Conservation (phyloP, 1,140 invertebrate genomes). For the Papilio polytes region DNA sequence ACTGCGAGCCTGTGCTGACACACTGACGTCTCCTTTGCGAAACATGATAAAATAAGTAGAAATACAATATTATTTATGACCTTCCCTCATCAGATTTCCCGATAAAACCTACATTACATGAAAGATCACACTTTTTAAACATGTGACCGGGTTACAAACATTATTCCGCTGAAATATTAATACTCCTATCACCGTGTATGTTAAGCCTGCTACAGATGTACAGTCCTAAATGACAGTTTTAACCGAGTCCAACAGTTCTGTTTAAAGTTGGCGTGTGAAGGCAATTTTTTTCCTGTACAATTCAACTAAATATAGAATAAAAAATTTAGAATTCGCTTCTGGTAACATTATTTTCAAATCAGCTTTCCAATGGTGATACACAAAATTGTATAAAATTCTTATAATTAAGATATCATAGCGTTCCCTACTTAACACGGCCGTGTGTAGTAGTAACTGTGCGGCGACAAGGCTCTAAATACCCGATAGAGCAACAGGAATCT, state of each 20-base stretch:
- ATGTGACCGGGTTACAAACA: too few species aligned
- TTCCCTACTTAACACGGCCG: conserved; percentile 26
- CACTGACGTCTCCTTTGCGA: background rate
- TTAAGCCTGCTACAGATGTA: too few species aligned
- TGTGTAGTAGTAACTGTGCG: conserved; percentile 51
- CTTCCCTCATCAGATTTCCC: too few species aligned
- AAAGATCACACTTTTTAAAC: too few species aligned
- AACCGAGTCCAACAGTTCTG: too few species aligned
- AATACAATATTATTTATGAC: too few species aligned
- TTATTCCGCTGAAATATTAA: too few species aligned
- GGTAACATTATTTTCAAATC: background rate
- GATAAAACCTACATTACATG: too few species aligned
- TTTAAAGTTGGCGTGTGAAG: too few species aligned
- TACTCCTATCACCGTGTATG: too few species aligned
- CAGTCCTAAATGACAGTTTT: too few species aligned
- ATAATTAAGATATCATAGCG: conserved; percentile 15
- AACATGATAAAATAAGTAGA: background rate
- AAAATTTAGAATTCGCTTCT: background rate
- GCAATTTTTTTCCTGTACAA: too few species aligned
- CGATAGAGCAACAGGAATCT: conserved; percentile 52
- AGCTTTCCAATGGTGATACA: background rate
- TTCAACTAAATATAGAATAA: background rate
- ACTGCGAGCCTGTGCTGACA: background rate
- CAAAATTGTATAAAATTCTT: background rate
- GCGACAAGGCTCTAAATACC: conserved; percentile 50